phyloP scores from a whole-genome alignment of 2,797 vertebrate genomes.

The Pseudochaenichthys georgianus region DNA sequence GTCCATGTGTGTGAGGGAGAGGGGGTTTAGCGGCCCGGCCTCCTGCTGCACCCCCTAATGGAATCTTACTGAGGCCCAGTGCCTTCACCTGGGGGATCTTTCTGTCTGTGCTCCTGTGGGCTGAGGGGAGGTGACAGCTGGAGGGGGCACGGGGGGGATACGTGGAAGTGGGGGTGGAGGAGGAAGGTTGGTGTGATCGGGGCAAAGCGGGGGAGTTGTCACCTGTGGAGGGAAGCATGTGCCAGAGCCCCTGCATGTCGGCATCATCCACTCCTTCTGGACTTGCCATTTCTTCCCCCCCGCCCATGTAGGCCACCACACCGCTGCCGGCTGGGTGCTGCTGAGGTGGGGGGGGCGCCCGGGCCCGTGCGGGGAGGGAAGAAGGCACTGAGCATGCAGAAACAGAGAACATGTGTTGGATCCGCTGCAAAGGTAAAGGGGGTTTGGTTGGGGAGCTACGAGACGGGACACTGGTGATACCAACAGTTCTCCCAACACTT shows the following conservation, averaged over 20 bases:
- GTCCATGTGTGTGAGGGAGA: constrained; percentile 71
- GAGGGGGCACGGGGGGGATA: constrained; percentile 64
- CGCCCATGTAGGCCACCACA: constrained; percentile 96
- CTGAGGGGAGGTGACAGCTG: constrained; percentile 58
- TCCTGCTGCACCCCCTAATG: constrained; percentile 76
- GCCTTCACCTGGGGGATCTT: constrained; percentile 84
- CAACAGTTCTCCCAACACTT: constrained; percentile 56
- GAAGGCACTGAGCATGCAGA: constrained; percentile 60
- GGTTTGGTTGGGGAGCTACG: constrained; percentile 77
- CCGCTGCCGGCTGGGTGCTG: constrained; percentile 88
- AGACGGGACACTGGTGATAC: constrained; percentile 37
- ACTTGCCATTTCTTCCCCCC: constrained; percentile 99
- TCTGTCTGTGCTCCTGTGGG: constrained; percentile 71
- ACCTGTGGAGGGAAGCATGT: constrained; percentile 92
- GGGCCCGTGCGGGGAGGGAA: constrained; percentile 69
- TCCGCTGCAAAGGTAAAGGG: constrained; percentile 67
- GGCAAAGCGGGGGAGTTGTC: constrained; percentile 83
- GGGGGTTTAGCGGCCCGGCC: constrained; percentile 69
- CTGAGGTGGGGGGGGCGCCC: constrained; percentile 67
- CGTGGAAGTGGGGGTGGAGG: constrained; percentile 61
- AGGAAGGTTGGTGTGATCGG: constrained; percentile 62
- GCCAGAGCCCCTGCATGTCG: constrained; percentile 96
- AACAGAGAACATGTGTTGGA: constrained; percentile 69
- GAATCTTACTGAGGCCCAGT: constrained; percentile 89
- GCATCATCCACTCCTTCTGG: constrained; percentile 95